These are phyloP conservation scores for Syritta pipiens DNA, from an alignment of 2,888 invertebrate genomes.

Conservation along the genomic window DNA sequence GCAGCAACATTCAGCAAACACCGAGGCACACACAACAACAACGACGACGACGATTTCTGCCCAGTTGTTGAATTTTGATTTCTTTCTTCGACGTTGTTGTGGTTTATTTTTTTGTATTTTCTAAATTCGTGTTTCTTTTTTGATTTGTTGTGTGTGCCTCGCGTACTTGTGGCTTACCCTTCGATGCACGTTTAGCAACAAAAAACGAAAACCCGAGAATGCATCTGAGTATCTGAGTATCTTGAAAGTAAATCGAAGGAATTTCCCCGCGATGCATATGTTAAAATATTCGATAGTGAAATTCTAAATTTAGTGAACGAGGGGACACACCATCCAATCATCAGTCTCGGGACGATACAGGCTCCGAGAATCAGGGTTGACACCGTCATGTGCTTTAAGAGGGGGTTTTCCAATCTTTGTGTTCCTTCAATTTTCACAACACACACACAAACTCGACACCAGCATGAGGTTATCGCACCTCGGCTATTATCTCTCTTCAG, in stretches of 20 bases:
- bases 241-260: constrained; percentile 11
- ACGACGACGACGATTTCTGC: constrained; percentile 48
- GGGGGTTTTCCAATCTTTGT: not conserved
- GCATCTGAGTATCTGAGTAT: constrained; percentile 12
- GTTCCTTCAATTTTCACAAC: constrained; percentile 25
- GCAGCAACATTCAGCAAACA: constrained; percentile 14
- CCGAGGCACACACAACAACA: constrained; percentile 1
- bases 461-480: constrained; percentile 60
- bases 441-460: constrained; percentile 7
- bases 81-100: constrained; percentile 25
- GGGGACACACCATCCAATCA: not conserved
- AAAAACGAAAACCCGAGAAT: not conserved
- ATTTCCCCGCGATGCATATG: constrained; percentile 27
- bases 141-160: not conserved
- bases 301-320: constrained; percentile 45
- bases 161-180: constrained; percentile 54
- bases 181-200: constrained; percentile 35
- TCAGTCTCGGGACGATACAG: constrained; percentile 14
- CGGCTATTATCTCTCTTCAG: constrained; percentile 38
- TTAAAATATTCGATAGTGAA: constrained; percentile 41
- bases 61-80: constrained; percentile 60
- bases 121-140: constrained; percentile 28
- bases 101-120: constrained; percentile 44
- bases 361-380: not conserved
- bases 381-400: not conserved